Conservation (phyloP, 2,888 invertebrate genomes). For the Philaethria dido region DNA sequence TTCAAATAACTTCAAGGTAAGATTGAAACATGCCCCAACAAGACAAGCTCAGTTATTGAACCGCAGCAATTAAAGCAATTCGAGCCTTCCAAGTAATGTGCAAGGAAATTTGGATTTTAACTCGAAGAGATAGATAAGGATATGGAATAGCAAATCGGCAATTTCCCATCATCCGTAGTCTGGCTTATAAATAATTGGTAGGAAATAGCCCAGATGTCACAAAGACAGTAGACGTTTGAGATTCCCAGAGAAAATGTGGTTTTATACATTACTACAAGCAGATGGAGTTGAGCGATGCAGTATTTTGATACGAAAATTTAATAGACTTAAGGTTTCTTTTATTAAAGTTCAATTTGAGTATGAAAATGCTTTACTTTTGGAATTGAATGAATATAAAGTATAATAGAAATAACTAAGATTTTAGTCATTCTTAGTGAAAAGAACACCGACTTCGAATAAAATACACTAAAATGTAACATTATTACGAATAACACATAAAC, state of each 20-base stretch:
- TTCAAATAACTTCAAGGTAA: constrained; percentile 14
- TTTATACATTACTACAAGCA: constrained; percentile 2
- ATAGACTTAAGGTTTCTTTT: no score
- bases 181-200: constrained; percentile 30
- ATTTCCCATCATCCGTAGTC: constrained; percentile 23
- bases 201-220: constrained; percentile 29
- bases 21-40: constrained; percentile 24
- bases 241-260: constrained; percentile 20
- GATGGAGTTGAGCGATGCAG: neutral
- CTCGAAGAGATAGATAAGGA: neutral
- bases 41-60: constrained; percentile 27
- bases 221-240: constrained; percentile 23
- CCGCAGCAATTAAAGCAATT: constrained; percentile 24
- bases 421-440: no score
- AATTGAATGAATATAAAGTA: no score
- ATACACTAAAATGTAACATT: no score
- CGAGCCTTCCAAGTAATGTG: neutral
- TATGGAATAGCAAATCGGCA: constrained; percentile 8
- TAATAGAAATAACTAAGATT: no score
- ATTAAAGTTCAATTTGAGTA: no score
- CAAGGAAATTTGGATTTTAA: constrained; percentile 22
- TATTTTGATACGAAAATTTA: neutral
- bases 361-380: no score
- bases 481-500: no score
- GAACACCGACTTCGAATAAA: no score